phyloP scores from a whole-genome alignment of 2,888 invertebrate species.

The Cataglyphis albicans region DNA sequence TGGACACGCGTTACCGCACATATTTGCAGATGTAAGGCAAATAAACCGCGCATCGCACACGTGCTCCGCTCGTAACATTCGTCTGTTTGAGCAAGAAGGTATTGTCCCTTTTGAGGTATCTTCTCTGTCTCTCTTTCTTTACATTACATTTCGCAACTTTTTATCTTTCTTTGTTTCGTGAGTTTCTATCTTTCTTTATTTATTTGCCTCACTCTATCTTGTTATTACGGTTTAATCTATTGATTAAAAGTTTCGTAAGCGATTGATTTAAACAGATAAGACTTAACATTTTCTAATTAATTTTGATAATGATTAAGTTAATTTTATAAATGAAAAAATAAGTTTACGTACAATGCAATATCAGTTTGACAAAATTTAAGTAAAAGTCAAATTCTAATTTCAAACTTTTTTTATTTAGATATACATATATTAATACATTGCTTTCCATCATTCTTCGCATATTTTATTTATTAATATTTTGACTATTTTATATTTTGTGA shows the following conservation, averaged over 20 bases:
- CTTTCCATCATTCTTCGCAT: not conserved
- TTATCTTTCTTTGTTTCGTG: not conserved
- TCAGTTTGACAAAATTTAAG: not conserved
- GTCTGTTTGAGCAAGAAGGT: slow-evolving; percentile 52
- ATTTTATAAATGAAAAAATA: not conserved
- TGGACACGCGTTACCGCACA: slow-evolving; percentile 77
- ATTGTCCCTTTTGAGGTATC: slow-evolving; percentile 56
- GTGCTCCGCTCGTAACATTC: slow-evolving; percentile 72
- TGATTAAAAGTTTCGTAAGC: not conserved
- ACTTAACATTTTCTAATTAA: no score
- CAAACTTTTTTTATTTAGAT: not conserved
- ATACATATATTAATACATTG: not conserved
- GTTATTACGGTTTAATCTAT: not conserved
- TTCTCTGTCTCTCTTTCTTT: slow-evolving; percentile 5
- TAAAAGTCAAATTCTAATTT: not conserved
- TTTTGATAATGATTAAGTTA: not conserved
- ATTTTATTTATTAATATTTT: not conserved
- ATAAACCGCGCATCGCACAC: slow-evolving; percentile 74
- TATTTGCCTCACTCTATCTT: not conserved
- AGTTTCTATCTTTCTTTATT: not conserved
- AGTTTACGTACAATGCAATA: not conserved
- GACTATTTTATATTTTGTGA: no score
- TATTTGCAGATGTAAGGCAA: slow-evolving; percentile 81
- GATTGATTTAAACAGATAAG: not conserved
- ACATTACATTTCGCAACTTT: not conserved